Evolutionary conservation across 2,888 invertebrate species (phyloP).

Genomic region (Poecilus cupreus): DNA sequence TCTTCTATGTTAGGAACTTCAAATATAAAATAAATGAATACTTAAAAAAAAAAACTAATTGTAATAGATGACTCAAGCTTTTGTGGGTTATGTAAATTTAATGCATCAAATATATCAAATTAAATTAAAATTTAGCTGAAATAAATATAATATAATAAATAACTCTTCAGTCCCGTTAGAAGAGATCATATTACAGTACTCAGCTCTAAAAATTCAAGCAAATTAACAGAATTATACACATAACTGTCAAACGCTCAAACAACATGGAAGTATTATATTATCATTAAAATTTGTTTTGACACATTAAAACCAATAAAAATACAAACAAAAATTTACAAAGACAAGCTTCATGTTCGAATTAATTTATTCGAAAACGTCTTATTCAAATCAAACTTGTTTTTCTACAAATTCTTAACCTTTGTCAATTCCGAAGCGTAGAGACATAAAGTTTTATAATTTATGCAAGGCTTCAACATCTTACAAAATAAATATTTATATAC

Average conservation of each 20-base stretch:
- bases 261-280: not conserved
- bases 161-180: not conserved
- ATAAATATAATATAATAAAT: not conserved
- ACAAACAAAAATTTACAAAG: not conserved
- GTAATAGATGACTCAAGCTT: not conserved
- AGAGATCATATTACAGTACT: not conserved
- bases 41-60: not conserved
- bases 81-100: not conserved
- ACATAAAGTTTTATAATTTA: slow-evolving; percentile 31
- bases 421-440: not conserved
- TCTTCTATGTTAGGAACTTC: too few relatives aligned
- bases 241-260: not conserved
- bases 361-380: slow-evolving; percentile 30
- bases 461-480: slow-evolving; percentile 35
- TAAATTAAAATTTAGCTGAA: not conserved
- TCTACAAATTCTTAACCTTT: slow-evolving; percentile 36
- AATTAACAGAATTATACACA: slow-evolving; percentile 13
- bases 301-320: slow-evolving; percentile 35
- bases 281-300: slow-evolving; percentile 21
- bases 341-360: slow-evolving; percentile 26
- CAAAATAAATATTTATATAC: slow-evolving; percentile 52
- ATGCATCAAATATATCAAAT: not conserved
- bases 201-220: not conserved
- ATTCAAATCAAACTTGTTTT: slow-evolving; percentile 45
- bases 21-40: not conserved